Evolutionary conservation across 1,140 invertebrate genomes (phyloP).

Genomic region (Hylyphantes graminicola): DNA sequence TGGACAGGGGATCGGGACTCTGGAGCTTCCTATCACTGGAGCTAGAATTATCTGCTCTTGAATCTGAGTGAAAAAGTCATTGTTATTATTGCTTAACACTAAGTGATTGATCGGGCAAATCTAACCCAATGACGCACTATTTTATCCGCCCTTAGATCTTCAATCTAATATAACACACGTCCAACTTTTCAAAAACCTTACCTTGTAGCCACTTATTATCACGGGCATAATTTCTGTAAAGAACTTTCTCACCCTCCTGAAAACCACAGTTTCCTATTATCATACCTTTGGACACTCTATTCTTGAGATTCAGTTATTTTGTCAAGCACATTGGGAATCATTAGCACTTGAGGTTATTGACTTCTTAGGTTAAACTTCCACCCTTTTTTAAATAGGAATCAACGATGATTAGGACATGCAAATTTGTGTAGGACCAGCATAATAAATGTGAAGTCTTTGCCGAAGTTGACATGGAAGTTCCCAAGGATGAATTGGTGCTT

Average conservation of each 20-base stretch:
- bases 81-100: not conserved
- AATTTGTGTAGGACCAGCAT: not conserved
- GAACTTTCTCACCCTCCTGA: not conserved
- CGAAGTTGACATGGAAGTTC: slow-evolving; percentile 16
- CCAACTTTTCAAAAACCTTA: not conserved
- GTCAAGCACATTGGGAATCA: not conserved
- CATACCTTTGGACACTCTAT: not conserved
- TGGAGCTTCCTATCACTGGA: not conserved
- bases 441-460: slow-evolving; percentile 17
- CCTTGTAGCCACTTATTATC: not conserved
- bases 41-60: not conserved
- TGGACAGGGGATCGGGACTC: not conserved
- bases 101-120: not conserved
- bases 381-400: slow-evolving; percentile 26
- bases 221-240: not conserved
- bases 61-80: slow-evolving; percentile 3
- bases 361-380: slow-evolving; percentile 26
- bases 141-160: not conserved
- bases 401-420: slow-evolving; percentile 5
- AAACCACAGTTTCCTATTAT: not conserved
- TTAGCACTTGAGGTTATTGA: not conserved
- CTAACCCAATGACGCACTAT: not conserved
- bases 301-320: slow-evolving; percentile 6
- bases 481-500: slow-evolving; percentile 7
- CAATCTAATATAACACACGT: not conserved